These are phyloP conservation scores for Podarcis lilfordi DNA, from an alignment of 2,797 vertebrate species.

Conservation along the genomic window DNA sequence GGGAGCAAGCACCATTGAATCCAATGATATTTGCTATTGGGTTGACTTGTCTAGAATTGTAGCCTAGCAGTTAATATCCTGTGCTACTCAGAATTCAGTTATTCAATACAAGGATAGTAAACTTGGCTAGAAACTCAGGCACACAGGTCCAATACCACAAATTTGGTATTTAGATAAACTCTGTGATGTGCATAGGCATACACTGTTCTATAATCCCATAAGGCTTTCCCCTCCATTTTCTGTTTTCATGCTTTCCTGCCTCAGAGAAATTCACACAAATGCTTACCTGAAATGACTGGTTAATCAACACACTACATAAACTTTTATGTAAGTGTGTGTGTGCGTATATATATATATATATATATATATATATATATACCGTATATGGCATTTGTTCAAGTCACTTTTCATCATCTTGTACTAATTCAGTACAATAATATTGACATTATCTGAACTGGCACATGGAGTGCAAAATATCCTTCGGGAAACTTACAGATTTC, in stretches of 20 bases:
- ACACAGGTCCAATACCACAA: not conserved
- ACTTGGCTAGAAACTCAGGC: constrained; percentile 31
- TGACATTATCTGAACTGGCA: constrained; percentile 43
- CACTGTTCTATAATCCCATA: not conserved
- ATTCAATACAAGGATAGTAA: not conserved
- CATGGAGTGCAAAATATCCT: constrained; percentile 25
- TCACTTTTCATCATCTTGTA: constrained; percentile 39
- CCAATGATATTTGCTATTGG: too few relatives aligned
- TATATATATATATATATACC: not conserved
- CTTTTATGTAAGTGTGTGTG: constrained; percentile 6
- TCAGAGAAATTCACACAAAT: constrained; percentile 10
- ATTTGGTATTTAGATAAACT: not conserved
- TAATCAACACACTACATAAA: constrained; percentile 29
- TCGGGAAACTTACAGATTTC: constrained; percentile 34
- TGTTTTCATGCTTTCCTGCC: not conserved
- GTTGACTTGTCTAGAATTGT: too few relatives aligned
- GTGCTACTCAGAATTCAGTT: not conserved
- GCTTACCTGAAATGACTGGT: not conserved
- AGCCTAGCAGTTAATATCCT: too few relatives aligned
- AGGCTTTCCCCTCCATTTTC: not conserved
- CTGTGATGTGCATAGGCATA: not conserved
- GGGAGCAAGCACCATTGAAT: too few relatives aligned
- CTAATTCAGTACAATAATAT: constrained; percentile 43
- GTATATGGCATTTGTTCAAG: constrained; percentile 46
- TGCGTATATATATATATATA: constrained; percentile 20